Conservation (phyloP, 2,113 vertebrate species). For the Candoia aspera region DNA sequence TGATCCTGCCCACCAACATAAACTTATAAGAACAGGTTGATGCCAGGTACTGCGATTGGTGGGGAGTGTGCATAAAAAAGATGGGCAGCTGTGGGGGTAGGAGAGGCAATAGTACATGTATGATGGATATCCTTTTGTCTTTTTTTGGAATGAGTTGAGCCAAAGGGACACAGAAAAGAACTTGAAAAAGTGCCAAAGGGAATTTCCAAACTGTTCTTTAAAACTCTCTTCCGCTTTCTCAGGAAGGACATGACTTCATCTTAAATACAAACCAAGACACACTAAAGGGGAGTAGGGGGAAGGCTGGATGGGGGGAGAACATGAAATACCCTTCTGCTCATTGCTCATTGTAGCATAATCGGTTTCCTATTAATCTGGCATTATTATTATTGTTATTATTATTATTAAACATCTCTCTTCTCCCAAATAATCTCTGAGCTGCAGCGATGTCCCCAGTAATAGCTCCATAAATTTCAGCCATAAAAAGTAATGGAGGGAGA, state of each 20-base stretch:
- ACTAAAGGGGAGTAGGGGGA: neutral
- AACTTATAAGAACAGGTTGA: neutral
- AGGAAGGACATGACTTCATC: constrained; percentile 24
- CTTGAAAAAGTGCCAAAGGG: constrained; percentile 51
- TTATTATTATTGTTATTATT: constrained; percentile 74
- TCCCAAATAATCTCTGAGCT: constrained; percentile 61
- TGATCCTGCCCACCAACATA: neutral
- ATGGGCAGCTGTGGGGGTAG: too few relatives aligned
- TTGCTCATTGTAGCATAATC: neutral
- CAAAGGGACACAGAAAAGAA: neutral
- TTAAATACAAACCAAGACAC: neutral
- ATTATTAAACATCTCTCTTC: constrained; percentile 75
- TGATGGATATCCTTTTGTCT: neutral
- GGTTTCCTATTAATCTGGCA: constrained; percentile 57
- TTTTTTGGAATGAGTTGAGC: constrained; percentile 25
- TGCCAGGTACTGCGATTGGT: neutral
- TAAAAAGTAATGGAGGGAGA: constrained; percentile 99
- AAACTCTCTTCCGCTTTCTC: neutral
- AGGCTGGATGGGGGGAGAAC: constrained; percentile 14
- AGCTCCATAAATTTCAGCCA: constrained; percentile 99
- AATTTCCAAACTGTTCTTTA: constrained; percentile 33
- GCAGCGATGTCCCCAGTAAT: constrained; percentile 79
- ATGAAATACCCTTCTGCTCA: neutral
- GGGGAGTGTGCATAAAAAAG: neutral
- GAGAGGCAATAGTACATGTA: neutral